A percentile compares a stretch with the other conserved stretches of the same genome.
These are phyloP conservation scores for Sphaeridia pumilis DNA, from an alignment of 2,888 invertebrate species.

Conservation along the genomic window DNA sequence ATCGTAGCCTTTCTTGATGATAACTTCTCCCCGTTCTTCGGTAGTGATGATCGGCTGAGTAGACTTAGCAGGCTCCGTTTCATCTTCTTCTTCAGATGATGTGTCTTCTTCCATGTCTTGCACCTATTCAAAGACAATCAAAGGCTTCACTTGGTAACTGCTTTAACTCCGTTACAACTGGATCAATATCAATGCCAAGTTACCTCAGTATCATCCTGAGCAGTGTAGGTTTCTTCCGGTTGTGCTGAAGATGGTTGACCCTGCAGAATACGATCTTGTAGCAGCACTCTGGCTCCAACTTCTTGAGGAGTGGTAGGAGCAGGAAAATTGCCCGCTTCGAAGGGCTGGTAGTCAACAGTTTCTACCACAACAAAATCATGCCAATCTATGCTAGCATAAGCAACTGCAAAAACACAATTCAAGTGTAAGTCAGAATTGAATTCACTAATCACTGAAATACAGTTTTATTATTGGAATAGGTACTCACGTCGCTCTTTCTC, in stretches of 20 bases:
- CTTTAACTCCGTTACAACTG: no score
- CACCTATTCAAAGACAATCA: no score
- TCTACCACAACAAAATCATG: constrained; percentile 99
- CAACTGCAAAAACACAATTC: no score
- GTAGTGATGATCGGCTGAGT: constrained; percentile 39
- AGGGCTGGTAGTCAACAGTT: constrained; percentile 96
- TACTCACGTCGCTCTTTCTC: constrained; percentile 72
- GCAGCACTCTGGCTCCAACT: constrained; percentile 85
- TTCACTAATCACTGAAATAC: not conserved
- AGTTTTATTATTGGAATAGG: no score
- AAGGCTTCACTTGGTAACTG: no score
- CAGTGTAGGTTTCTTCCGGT: no score
- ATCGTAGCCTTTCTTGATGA: constrained; percentile 92
- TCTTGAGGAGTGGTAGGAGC: constrained; percentile 95
- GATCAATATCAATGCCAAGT: no score
- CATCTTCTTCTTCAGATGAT: constrained; percentile 48
- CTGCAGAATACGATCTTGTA: constrained; percentile 49
- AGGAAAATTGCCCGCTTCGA: constrained; percentile 90
- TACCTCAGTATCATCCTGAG: constrained; percentile 45
- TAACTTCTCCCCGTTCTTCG: constrained; percentile 58
- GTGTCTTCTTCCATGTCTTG: constrained; percentile 85
- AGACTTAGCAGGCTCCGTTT: constrained; percentile 40
- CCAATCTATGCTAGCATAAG: constrained; percentile 98
- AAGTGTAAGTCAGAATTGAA: no score
- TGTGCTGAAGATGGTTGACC: no score